phyloP scores from a whole-genome alignment of 2,797 vertebrate genomes.

The Acrocephalus scirpaceus region DNA sequence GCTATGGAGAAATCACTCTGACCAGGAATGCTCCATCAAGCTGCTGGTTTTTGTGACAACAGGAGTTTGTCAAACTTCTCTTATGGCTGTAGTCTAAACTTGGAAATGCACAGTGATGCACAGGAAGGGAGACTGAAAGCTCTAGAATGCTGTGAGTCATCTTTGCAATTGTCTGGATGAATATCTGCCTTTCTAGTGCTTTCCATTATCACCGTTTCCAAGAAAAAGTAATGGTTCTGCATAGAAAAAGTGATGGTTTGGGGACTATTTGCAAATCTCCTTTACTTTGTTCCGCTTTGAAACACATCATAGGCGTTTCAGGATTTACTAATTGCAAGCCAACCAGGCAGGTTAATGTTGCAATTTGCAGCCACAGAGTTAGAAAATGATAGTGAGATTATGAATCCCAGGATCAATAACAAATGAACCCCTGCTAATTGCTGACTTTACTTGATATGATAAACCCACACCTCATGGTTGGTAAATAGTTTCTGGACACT shows the following conservation, averaged over 20 bases:
- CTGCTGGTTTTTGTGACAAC: not conserved
- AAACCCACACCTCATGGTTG: not conserved
- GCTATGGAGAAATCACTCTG: not conserved
- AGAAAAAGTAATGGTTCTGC: not conserved
- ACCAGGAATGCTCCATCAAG: not conserved
- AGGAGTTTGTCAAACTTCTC: not conserved
- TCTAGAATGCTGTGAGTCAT: not conserved
- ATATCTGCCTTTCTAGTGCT: not conserved
- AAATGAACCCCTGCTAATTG: not conserved
- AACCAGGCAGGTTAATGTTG: conserved; percentile 7
- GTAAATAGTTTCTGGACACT: not conserved
- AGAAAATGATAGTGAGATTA: not conserved
- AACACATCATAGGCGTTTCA: not conserved
- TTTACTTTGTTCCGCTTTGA: conserved; percentile 1
- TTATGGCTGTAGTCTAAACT: not conserved
- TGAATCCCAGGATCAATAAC: not conserved
- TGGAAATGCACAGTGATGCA: not conserved
- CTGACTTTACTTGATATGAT: not conserved
- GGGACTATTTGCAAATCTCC: not conserved
- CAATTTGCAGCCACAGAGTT: conserved; percentile 18
- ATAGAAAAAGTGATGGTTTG: not conserved
- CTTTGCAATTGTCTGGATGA: not conserved
- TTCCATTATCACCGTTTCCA: rapidly evolving
- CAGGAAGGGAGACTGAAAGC: not conserved
- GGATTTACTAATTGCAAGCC: not conserved